Evolutionary conservation across 2,797 vertebrate species (phyloP).

Genomic region (Picus viridis): DNA sequence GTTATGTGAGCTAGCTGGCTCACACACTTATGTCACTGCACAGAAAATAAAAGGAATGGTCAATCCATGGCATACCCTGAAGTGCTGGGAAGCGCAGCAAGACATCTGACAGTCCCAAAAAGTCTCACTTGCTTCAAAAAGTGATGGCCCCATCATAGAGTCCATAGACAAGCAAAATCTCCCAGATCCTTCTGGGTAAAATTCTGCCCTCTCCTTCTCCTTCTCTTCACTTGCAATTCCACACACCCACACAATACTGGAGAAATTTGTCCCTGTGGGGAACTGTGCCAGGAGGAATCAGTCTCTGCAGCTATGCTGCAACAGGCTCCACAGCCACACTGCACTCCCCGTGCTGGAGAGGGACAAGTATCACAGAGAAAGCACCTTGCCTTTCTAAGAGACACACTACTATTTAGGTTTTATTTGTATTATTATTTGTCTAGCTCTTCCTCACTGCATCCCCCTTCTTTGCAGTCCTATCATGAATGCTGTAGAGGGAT

Average conservation of each 20-base stretch:
- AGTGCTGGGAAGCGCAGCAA: background rate
- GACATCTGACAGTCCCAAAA: background rate
- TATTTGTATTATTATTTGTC: background rate
- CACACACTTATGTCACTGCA: rapidly evolving
- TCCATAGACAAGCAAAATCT: background rate
- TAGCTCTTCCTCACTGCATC: background rate
- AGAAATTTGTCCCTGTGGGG: background rate
- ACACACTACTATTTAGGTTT: background rate
- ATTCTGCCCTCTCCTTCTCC: background rate
- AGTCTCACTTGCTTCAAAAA: background rate
- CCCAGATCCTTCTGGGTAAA: background rate
- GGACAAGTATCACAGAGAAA: background rate
- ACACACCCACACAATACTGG: background rate
- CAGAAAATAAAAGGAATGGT: background rate
- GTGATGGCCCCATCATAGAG: background rate
- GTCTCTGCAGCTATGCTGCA: background rate
- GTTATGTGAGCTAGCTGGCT: background rate
- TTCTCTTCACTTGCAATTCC: background rate
- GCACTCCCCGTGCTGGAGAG: background rate
- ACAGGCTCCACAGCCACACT: background rate
- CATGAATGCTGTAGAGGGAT: background rate
- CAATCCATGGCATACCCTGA: background rate
- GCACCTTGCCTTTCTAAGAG: background rate
- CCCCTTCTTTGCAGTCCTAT: rapidly evolving
- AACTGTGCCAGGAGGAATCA: background rate